Conservation (phyloP, 2,113 vertebrate species). For the Promerops cafer region DNA sequence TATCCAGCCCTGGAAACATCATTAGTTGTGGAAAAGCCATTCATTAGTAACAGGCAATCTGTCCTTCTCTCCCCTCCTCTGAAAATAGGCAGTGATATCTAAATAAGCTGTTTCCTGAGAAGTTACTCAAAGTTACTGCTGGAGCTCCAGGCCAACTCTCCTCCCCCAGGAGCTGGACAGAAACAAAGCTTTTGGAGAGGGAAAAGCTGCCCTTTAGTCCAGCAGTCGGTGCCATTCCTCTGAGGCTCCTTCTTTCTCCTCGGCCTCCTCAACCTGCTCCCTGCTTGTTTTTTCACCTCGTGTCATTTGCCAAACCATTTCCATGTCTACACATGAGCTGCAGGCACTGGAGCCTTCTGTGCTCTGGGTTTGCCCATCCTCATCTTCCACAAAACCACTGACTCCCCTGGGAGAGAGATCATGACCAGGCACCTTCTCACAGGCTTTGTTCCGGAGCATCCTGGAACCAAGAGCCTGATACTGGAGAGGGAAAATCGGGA, state of each 20-base stretch:
- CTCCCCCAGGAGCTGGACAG: not conserved
- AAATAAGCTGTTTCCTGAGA: conserved; percentile 67
- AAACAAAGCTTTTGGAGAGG: not conserved
- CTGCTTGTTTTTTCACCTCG: not conserved
- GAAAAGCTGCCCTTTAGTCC: not conserved
- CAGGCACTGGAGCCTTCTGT: not conserved
- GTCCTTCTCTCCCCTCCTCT: not conserved
- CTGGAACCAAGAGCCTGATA: not conserved
- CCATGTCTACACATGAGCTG: not conserved
- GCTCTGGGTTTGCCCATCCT: not conserved
- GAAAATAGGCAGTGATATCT: conserved; percentile 40
- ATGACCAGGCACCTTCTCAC: not conserved
- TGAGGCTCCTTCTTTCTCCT: not conserved
- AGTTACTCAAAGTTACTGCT: conserved; percentile 54
- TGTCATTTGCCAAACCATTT: not conserved
- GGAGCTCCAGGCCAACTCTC: conserved; percentile 24
- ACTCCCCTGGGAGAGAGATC: not conserved
- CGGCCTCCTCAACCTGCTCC: not conserved
- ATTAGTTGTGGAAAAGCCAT: conserved; percentile 34
- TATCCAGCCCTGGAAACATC: conserved; percentile 7
- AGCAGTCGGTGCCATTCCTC: not conserved
- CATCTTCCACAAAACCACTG: not conserved
- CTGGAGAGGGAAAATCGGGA: not conserved
- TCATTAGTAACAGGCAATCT: conserved; percentile 38
- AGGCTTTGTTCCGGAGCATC: not conserved